A percentile compares a stretch with the other conserved stretches of the same genome.
phyloP scores from a whole-genome alignment of 2,888 invertebrate species.

The Athrips mouffetella region DNA sequence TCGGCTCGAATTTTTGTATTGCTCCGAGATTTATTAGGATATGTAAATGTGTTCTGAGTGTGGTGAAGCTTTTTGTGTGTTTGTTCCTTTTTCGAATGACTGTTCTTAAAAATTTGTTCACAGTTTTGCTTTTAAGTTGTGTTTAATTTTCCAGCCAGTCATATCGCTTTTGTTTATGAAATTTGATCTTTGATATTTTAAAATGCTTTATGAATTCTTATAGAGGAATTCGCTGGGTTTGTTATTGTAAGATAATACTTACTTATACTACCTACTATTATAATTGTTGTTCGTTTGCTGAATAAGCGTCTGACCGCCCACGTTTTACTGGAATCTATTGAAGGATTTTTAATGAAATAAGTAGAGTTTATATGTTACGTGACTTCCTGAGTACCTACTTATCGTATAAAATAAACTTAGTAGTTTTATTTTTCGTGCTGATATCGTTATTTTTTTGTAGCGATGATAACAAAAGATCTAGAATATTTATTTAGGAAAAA shows the following conservation, averaged over 20 bases:
- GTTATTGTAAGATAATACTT: conserved; percentile 54
- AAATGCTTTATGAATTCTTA: conserved; percentile 42
- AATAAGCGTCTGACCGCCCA: conserved; percentile 52
- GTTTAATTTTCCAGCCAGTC: conserved; percentile 27
- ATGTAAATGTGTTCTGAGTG: conserved; percentile 57
- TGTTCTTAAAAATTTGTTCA: conserved; percentile 27
- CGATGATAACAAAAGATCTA: too few relatives aligned
- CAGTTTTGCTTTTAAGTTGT: conserved; percentile 30
- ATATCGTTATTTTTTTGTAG: too few relatives aligned
- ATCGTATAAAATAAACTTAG: too few relatives aligned
- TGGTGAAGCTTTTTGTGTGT: conserved; percentile 33
- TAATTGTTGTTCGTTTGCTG: conserved; percentile 32
- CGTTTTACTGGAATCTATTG: conserved; percentile 20
- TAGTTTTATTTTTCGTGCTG: too few relatives aligned
- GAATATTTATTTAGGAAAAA: too few relatives aligned
- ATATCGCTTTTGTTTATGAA: conserved; percentile 48
- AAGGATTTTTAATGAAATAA: background rate
- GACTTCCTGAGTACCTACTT: too few relatives aligned
- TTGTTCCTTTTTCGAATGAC: conserved; percentile 29
- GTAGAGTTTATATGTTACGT: too few relatives aligned
- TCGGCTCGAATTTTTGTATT: conserved; percentile 50
- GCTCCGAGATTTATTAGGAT: conserved; percentile 63
- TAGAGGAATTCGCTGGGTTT: conserved; percentile 52
- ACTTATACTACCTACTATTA: conserved; percentile 19
- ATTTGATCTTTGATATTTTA: conserved; percentile 34